Evolutionary conservation across 2,888 invertebrate species (phyloP), one percentile per base, ranked within the genome.

Genomic region (Xiphydria camelus): DNA sequence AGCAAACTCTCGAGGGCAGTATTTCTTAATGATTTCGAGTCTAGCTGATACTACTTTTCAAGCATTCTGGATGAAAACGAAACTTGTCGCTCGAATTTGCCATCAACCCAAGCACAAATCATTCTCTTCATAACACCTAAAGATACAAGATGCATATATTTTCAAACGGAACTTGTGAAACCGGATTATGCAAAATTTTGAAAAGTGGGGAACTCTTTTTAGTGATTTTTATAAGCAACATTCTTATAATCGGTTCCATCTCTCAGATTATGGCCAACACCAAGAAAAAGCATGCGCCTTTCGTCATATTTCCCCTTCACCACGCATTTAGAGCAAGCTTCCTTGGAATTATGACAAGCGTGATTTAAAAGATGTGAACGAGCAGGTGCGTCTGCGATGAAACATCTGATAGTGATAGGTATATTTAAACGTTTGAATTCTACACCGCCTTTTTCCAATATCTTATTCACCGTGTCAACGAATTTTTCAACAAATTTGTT

Each of bases 1-100:
- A 22, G 44, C 43, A 37, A 59, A 59, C 10, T 59, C 56, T 10
- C 39, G 36, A 9, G 59, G 59, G 7, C 45, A 39, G 25, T 18
- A 31, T 14, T 20, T 33, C 31, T 17, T 37, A 12, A 49, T 9
- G 2, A 20, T 17, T 6, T 22, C 19, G 10, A 51, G 29, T 1
- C 34, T 17, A 22, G 4, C 29, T 2, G 35, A 41, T n/a, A 39
- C 36, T 19, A 38, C n/a, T n/a, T 38, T 2, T 41, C 22, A 15
- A 46, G 17, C 37, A 39, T 23, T 35, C 9, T 23, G 14, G n/a
- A 10, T 19, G 40, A 31, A 22, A 39, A 35, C n/a, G 23, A 38
- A 17, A 19, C 31, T 14, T 14, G 22, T 3, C 31, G 26, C 19
- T 22, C 15, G 7, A 12, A 14, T 19, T 38, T 38, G 32, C 41